These are phyloP conservation scores for Triplophysa yarkandensis DNA, from an alignment of 2,797 vertebrate species.

Conservation along the genomic window DNA sequence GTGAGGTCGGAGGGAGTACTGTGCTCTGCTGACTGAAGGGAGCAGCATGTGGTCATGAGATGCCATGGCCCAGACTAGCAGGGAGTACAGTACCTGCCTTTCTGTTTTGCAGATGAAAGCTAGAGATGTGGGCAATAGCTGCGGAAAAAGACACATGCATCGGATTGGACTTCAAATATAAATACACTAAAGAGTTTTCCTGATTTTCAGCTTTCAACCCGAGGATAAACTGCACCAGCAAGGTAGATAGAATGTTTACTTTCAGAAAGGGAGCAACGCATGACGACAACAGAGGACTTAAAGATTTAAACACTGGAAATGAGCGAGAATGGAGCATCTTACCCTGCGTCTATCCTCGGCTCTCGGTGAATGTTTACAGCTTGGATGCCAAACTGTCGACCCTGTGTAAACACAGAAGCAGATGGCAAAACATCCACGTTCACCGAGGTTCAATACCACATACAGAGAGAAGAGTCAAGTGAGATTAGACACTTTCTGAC, in stretches of 20 bases:
- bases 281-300: constrained; percentile 5
- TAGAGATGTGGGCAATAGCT: constrained; percentile 76
- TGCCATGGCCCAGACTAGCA: constrained; percentile 56
- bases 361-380: constrained; percentile 88
- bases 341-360: constrained; percentile 87
- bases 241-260: background rate
- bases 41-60: constrained; percentile 48
- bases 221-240: background rate
- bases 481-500: background rate
- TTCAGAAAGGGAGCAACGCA: background rate
- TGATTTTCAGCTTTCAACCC: background rate
- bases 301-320: background rate
- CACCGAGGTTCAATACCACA: background rate
- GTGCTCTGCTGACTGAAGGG: constrained; percentile 12
- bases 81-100: constrained; percentile 79
- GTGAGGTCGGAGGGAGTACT: constrained; percentile 16
- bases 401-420: constrained; percentile 68
- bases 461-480: background rate
- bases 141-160: constrained; percentile 70
- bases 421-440: background rate
- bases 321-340: constrained; percentile 58
- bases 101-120: constrained; percentile 75
- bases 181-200: background rate
- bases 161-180: constrained; percentile 26
- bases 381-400: constrained; percentile 94